Base-by-base conservation (phyloP, 2,113 vertebrate species). In the Ictalurus furcatus region DNA sequence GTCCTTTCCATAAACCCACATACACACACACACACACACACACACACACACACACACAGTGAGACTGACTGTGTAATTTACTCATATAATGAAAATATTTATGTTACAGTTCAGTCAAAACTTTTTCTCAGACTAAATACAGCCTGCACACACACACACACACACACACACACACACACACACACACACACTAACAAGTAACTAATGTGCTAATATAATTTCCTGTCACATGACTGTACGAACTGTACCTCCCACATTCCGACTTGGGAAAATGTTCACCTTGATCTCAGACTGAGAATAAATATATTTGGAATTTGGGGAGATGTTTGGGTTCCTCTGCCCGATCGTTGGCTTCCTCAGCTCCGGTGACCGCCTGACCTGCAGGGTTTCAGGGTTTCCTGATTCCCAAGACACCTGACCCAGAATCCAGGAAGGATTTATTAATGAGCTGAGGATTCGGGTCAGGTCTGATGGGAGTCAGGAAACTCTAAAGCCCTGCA, bases 121-220 rank as follows among this genome's bases (percentile, higher is more conserved):
- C 84, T 85, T 82, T 85, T 76, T 86, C 88, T 91, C 65, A 73
- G 86, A 84, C 85, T 89, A 89, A 89, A 87, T 87, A 89, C 61
- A 63, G 78, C 48, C 74, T 80, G 54, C 83, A 71, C 85, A 86
- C 69, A 74, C 85, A 76, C 71, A 65, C 34, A 65, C 82, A 48
- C 59, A 65, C 59, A 84, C 59, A 65, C 30, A 65, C 59, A 65
- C 82, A 65, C 34, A 61, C 82, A 84, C 59, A 65, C 40, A 67
- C 23, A 67, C 63, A 69, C 37, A 84, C 82, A 69, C 25, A 67
- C 82, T 48, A 12, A 84, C 82, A 84, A 6, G 19, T 1, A 85
- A 1, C 40, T 76, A 23, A 21, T 76, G 37, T 76, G 25, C 28
- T 80, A 44, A 44, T 44, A 44, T 44, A 44, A 44, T 44, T 82